phyloP scores from a whole-genome alignment of 2,113 vertebrate species.

The Scalopus aquaticus region DNA sequence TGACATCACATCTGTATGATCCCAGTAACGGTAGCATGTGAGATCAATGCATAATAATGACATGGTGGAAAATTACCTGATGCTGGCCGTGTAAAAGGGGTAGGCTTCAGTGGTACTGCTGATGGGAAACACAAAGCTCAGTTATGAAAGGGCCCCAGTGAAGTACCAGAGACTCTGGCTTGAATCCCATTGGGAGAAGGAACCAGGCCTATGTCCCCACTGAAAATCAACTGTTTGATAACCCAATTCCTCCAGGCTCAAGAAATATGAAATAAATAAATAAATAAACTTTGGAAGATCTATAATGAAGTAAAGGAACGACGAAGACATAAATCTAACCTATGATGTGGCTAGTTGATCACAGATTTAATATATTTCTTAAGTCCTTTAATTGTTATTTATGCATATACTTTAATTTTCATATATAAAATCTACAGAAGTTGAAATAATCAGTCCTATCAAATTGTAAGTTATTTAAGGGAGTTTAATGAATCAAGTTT shows the following conservation, averaged over 20 bases:
- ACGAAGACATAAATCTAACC: background rate
- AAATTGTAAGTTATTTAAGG: constrained; percentile 14
- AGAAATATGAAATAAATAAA: background rate
- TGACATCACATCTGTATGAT: background rate
- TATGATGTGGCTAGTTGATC: background rate
- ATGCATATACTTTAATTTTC: background rate
- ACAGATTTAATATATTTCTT: background rate
- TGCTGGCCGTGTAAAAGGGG: background rate
- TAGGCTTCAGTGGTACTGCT: no score
- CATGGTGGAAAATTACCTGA: background rate
- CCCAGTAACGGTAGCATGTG: background rate
- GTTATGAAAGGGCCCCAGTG: background rate
- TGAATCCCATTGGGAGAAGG: background rate
- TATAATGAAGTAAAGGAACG: background rate
- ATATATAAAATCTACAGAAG: background rate
- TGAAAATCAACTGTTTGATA: background rate
- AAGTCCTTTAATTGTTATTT: background rate
- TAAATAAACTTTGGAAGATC: background rate
- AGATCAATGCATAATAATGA: background rate
- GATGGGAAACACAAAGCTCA: background rate
- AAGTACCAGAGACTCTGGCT: background rate
- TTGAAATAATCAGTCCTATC: background rate
- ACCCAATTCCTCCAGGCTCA: background rate
- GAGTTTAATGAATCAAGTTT: background rate
- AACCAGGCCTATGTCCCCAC: background rate